Evolutionary conservation across 2,888 invertebrate species (phyloP).

Genomic region (Stictocephala bisonia): DNA sequence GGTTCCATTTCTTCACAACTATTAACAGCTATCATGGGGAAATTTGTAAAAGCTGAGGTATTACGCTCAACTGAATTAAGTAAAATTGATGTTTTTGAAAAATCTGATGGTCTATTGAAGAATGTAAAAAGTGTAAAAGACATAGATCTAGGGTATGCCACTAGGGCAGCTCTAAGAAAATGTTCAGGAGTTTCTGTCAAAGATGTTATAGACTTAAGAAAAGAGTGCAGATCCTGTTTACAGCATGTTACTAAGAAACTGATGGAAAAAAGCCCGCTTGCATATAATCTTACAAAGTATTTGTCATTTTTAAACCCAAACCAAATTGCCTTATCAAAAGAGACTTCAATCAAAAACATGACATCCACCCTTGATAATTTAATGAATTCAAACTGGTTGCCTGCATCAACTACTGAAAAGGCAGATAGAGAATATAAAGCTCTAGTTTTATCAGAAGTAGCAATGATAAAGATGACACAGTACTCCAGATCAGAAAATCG

Average conservation of each 20-base stretch:
- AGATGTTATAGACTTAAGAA: too few species aligned
- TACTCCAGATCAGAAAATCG: neutral
- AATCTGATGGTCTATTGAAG: too few species aligned
- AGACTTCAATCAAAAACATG: neutral
- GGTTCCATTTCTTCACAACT: constrained; percentile 35
- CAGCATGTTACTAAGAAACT: too few species aligned
- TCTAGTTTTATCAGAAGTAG: neutral
- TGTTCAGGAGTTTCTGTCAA: neutral
- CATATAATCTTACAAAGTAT: too few species aligned
- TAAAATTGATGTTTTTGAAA: neutral
- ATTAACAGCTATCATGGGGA: neutral
- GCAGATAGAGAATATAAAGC: neutral
- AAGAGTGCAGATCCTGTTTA: too few species aligned
- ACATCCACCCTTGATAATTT: neutral
- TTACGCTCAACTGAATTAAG: neutral
- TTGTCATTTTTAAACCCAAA: too few species aligned
- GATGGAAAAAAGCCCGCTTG: too few species aligned
- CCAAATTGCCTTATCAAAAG: neutral
- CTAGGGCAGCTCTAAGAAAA: neutral
- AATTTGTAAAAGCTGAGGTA: neutral
- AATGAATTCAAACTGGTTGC: neutral
- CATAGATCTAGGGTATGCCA: neutral
- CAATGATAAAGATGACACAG: neutral
- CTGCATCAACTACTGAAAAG: neutral
- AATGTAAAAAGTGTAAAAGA: neutral